phyloP scores from a whole-genome alignment of 2,797 vertebrate genomes.

The Capromys pilorides region DNA sequence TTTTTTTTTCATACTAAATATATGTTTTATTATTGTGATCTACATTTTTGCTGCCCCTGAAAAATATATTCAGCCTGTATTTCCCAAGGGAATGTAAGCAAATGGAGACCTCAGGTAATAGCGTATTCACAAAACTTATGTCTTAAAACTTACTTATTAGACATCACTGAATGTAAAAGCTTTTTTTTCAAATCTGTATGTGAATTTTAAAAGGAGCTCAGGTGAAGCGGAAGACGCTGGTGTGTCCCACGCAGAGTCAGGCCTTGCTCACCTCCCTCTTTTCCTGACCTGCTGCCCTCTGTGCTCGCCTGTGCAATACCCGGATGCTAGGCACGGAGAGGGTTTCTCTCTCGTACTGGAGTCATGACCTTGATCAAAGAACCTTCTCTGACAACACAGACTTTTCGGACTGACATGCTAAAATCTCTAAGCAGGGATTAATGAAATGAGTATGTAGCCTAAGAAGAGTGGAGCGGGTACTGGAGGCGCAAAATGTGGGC shows the following conservation, averaged over 20 bases:
- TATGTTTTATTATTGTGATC: no score
- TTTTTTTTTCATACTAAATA: no score
- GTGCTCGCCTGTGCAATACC: neutral
- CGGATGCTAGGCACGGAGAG: neutral
- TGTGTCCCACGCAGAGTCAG: no score
- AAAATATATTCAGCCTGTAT: no score
- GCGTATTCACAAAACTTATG: no score
- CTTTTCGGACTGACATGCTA: neutral
- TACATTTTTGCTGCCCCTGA: no score
- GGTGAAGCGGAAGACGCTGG: neutral
- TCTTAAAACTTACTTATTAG: no score
- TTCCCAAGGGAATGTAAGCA: no score
- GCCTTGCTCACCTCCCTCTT: neutral
- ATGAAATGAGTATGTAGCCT: neutral
- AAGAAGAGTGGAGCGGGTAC: accelerated
- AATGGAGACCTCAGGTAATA: no score
- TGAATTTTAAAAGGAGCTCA: neutral
- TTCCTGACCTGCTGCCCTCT: neutral
- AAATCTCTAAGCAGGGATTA: neutral
- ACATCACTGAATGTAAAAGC: no score
- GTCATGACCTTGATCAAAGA: neutral
- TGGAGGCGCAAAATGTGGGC: no score
- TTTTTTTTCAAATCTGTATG: no score
- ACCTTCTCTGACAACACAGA: neutral
- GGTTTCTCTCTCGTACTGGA: neutral